Conservation (phyloP, 2,888 invertebrate genomes). For the Mycalesis mineus region DNA sequence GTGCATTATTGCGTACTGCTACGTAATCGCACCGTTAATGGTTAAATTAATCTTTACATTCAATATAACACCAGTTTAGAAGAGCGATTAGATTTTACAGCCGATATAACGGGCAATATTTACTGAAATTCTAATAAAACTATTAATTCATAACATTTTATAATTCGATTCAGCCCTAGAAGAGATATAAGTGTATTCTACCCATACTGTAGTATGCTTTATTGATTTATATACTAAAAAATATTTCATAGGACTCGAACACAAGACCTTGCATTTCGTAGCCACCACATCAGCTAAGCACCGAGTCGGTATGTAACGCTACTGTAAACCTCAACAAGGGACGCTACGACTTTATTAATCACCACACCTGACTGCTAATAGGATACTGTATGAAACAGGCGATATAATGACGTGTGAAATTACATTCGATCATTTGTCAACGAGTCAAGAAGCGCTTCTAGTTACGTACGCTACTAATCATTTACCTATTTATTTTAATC, state of each 20-base stretch:
- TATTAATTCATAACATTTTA: too few relatives aligned
- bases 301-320: background rate
- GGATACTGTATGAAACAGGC: conserved; percentile 27
- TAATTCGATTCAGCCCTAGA: too few relatives aligned
- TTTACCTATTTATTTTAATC: too few relatives aligned
- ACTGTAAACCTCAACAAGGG: background rate
- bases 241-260: too few relatives aligned
- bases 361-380: conserved; percentile 20
- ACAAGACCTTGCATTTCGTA: too few relatives aligned
- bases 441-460: conserved; percentile 53
- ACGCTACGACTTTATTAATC: conserved; percentile 19
- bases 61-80: conserved; percentile 21
- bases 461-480: background rate
- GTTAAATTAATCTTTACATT: conserved; percentile 24
- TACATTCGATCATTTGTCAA: conserved; percentile 74
- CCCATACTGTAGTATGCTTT: too few relatives aligned
- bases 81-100: conserved; percentile 8
- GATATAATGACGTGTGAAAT: conserved; percentile 69
- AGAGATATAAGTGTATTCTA: too few relatives aligned
- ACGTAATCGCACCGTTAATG: conserved; percentile 23
- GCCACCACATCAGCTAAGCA: too few relatives aligned
- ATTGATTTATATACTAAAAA: too few relatives aligned
- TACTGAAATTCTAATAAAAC: too few relatives aligned
- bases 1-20: conserved; percentile 26
- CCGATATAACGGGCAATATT: too few relatives aligned